Evolutionary conservation across 2,113 vertebrate genomes (phyloP), one percentile per base, ranked within the genome.

Genomic region (Pogona vitticeps): DNA sequence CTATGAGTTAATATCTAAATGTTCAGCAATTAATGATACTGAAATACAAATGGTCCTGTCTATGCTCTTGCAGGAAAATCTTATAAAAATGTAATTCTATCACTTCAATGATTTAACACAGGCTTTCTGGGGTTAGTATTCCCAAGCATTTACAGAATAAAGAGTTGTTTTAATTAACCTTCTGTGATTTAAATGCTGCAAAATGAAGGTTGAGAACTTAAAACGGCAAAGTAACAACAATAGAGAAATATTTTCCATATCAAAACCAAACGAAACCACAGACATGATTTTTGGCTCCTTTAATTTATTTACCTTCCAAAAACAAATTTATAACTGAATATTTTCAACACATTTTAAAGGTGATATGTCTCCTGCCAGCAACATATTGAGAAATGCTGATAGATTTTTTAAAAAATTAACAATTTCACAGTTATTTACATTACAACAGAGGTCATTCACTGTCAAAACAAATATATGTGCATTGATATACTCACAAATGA

Each of bases 151-250:
- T 70, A 68, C 88, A 95, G 94, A 97, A 95, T 93, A 96, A 95
- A 95, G 90, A 94, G 91, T 93, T 90, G 89, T 95, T 98, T 97
- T 98, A 98, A 98, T 97, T 97, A 98, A 98, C 96, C 97, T 96
- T 96, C 92, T 96, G 91, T 96, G 95, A 97, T 96, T 97, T 96
- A 97, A 97, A 97, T 95, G 94, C 90, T 88, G 91, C 92, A 91
- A 94, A 94, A 93, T 72, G 84, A 42, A 90, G 86, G 83, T 88
- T 80, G 84, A 67, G 92, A 92, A 90, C 83, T 86, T 93, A 77
- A 92, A 92, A 91, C 76, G 91, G 79, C 65, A 72, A 17, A 61
- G n/a, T 70, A 86, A 67, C 56, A 89, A 89, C 36, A 94, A 83
- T 21, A 93, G 56, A 31, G 78, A 80, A 71, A 20, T 81, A 86